Evolutionary conservation across 2,113 vertebrate species (phyloP).

Genomic region (Calypte anna): DNA sequence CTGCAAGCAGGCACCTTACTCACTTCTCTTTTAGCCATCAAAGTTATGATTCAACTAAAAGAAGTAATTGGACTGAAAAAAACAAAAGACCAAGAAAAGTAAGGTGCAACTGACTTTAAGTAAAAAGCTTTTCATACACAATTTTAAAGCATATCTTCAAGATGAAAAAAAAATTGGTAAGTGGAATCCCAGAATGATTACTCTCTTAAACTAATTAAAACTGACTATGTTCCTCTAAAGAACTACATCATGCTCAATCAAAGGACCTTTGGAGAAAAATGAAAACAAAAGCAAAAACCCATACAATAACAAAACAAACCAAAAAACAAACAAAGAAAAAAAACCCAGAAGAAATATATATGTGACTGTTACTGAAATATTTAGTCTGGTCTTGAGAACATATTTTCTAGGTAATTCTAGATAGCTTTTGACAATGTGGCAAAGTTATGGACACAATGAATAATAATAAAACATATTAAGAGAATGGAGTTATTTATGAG

Average conservation of each 20-base stretch:
- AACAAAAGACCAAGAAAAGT: not conserved
- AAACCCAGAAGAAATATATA: not conserved
- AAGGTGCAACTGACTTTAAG: not conserved
- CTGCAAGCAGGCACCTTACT: not conserved
- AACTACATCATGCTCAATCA: not conserved
- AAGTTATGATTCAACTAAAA: not conserved
- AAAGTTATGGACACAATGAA: constrained; percentile 22
- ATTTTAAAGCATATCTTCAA: not conserved
- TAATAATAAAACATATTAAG: constrained; percentile 21
- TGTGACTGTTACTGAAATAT: constrained; percentile 11
- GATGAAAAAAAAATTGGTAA: not conserved
- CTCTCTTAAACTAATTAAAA: not conserved
- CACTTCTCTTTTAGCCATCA: not conserved
- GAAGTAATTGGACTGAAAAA: not conserved
- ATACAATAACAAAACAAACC: not conserved
- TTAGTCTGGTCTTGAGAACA: constrained; percentile 8
- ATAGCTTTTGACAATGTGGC: not conserved
- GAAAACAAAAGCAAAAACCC: too few species aligned
- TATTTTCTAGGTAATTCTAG: constrained; percentile 31
- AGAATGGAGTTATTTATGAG: not conserved
- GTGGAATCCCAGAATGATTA: not conserved
- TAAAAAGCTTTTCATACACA: not conserved
- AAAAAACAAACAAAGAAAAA: not conserved
- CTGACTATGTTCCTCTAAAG: not conserved
- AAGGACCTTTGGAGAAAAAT: not conserved